Percentiles rank a stretch among this genome's conserved stretches.
These are phyloP conservation scores for Lineus longissimus DNA, from an alignment of 1,140 invertebrate species.

Conservation along the genomic window DNA sequence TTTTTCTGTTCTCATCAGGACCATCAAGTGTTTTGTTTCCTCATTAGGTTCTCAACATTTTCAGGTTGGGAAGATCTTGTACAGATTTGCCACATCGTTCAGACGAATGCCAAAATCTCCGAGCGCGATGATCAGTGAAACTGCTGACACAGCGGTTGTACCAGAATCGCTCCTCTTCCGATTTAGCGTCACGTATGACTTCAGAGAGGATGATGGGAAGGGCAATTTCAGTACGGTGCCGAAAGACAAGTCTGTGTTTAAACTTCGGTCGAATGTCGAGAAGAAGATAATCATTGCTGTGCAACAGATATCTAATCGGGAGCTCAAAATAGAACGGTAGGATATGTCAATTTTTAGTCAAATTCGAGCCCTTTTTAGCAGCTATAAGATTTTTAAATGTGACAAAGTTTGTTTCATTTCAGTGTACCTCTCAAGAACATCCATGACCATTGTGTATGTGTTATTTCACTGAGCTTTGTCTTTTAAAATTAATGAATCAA, in stretches of 20 bases:
- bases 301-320: conserved; percentile 66
- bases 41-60: conserved; percentile 13
- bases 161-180: conserved; percentile 32
- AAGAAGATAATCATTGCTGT: conserved; percentile 91
- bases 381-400: too few relatives aligned
- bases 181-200: conserved; percentile 86
- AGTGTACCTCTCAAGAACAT: too few relatives aligned
- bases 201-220: conserved; percentile 68
- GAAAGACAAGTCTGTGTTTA: conserved; percentile 86
- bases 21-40: too few relatives aligned
- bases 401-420: too few relatives aligned
- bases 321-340: conserved; percentile 54
- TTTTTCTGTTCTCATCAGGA: too few relatives aligned
- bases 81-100: conserved; percentile 89
- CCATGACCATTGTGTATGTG: too few relatives aligned
- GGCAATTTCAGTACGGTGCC: conserved; percentile 79
- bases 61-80: conserved; percentile 67
- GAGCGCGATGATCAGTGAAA: conserved; percentile 19
- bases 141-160: background rate
- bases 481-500: too few relatives aligned
- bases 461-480: too few relatives aligned
- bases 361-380: background rate
- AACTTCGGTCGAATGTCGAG: conserved; percentile 81
- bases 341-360: background rate
- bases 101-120: conserved; percentile 64